These are phyloP conservation scores for Athene noctua DNA, from an alignment of 2,113 vertebrate species.

Conservation along the genomic window DNA sequence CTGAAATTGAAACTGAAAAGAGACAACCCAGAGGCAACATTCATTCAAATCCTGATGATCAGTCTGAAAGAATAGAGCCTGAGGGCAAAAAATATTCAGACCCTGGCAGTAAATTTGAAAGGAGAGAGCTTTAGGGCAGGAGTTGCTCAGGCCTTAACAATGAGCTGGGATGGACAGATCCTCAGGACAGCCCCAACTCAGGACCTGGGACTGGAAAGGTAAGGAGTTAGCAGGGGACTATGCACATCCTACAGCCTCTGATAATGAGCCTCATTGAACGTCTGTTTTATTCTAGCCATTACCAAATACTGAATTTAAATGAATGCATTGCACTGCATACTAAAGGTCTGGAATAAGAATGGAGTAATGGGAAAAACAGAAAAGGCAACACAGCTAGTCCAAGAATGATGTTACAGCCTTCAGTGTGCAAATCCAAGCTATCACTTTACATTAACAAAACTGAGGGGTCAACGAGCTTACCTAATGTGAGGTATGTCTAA, in stretches of 20 bases:
- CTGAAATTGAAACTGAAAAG: slow-evolving; percentile 60
- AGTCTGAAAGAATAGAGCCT: slow-evolving; percentile 52
- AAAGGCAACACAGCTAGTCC: background rate
- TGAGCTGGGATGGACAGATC: slow-evolving; percentile 1
- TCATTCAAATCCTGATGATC: slow-evolving; percentile 52
- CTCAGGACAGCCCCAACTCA: background rate
- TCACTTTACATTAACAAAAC: background rate
- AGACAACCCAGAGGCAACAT: slow-evolving; percentile 58
- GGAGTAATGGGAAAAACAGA: background rate
- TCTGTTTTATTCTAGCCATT: background rate
- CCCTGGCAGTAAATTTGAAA: slow-evolving; percentile 41
- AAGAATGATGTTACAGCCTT: background rate
- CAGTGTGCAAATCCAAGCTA: background rate
- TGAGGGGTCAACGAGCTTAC: background rate
- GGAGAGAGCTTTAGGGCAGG: slow-evolving; percentile 54
- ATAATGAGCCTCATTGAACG: slow-evolving; percentile 27
- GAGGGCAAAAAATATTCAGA: slow-evolving; percentile 45
- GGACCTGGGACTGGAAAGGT: slow-evolving; percentile 1
- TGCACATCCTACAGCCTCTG: background rate
- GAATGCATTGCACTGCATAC: background rate
- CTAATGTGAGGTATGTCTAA: background rate
- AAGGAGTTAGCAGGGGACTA: background rate
- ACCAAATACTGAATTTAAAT: slow-evolving; percentile 41
- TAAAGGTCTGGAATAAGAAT: background rate
- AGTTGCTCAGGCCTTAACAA: slow-evolving; percentile 32